Evolutionary conservation across 37 sponge, comb jelly and placozoan genomes (phyloP).

Genomic region (Lycopodina hypogea): DNA sequence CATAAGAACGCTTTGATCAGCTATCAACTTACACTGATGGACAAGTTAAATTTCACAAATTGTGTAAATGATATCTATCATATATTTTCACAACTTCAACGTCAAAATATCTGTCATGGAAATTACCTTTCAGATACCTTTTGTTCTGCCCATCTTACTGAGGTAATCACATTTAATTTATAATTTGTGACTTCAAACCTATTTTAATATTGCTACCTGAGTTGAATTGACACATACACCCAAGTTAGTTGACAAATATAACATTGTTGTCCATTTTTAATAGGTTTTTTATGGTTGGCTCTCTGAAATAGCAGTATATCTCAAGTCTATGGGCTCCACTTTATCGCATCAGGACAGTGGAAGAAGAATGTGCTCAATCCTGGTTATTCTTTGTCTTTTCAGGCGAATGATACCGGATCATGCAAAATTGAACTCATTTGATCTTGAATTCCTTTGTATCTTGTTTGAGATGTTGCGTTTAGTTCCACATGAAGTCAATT

Average conservation of each 20-base stretch:
- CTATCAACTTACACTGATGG: not conserved
- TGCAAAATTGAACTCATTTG: not conserved
- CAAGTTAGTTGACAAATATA: too few species aligned
- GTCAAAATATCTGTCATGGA: not conserved
- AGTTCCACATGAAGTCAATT: not conserved
- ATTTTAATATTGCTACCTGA: too few species aligned
- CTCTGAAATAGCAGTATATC: not conserved
- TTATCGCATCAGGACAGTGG: not conserved
- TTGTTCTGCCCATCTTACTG: not conserved
- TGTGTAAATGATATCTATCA: not conserved
- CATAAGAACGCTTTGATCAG: not conserved
- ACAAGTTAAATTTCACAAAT: not conserved
- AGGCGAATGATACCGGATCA: not conserved
- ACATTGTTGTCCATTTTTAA: too few species aligned
- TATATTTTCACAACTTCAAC: not conserved
- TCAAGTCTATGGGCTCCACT: not conserved
- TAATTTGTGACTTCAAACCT: too few species aligned
- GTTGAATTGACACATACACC: too few species aligned
- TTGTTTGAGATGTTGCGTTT: conserved; percentile 11
- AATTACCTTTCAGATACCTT: not conserved
- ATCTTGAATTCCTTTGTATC: not conserved
- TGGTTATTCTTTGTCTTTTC: not conserved
- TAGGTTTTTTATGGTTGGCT: not conserved
- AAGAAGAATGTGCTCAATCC: conserved; percentile 5
- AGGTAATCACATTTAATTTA: not conserved